phyloP scores from a whole-genome alignment of 2,113 vertebrate species.

The Sinocyclocheilus anshuiensis region DNA sequence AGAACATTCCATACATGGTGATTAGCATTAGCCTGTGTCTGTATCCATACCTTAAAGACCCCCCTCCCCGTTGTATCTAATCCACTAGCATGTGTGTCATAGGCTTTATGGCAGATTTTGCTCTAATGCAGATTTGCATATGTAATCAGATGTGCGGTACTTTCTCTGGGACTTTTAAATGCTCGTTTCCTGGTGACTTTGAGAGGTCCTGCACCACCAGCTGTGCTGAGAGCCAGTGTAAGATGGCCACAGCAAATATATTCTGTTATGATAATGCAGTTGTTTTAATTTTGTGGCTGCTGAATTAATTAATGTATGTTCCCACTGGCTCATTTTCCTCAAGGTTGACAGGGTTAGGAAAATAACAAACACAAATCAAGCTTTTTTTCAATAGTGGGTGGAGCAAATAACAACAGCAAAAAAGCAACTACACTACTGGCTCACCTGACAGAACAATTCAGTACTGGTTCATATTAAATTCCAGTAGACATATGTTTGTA shows the following conservation, averaged over 20 bases:
- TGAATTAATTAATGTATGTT: constrained; percentile 48
- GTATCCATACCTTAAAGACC: constrained; percentile 15
- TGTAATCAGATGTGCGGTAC: neutral
- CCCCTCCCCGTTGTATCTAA: neutral
- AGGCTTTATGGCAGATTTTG: neutral
- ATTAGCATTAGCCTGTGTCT: constrained; percentile 22
- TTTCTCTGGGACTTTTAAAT: constrained; percentile 21
- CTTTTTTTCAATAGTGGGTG: neutral
- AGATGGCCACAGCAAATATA: constrained; percentile 21
- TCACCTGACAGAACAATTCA: neutral
- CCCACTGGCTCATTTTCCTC: constrained; percentile 16
- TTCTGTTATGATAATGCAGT: constrained; percentile 52
- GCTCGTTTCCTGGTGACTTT: constrained; percentile 27
- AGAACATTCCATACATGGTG: constrained; percentile 12
- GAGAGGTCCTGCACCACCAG: constrained; percentile 21
- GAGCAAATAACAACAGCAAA: neutral
- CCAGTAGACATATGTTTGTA: neutral
- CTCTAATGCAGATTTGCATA: neutral
- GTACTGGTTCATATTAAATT: neutral
- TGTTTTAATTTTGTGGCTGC: constrained; percentile 52
- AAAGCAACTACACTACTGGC: neutral
- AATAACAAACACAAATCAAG: constrained; percentile 25
- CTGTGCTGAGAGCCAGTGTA: neutral
- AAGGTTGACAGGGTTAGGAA: constrained; percentile 40
- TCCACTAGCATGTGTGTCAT: neutral